Conservation (phyloP, 2,113 vertebrate genomes). For the Scortum barcoo region DNA sequence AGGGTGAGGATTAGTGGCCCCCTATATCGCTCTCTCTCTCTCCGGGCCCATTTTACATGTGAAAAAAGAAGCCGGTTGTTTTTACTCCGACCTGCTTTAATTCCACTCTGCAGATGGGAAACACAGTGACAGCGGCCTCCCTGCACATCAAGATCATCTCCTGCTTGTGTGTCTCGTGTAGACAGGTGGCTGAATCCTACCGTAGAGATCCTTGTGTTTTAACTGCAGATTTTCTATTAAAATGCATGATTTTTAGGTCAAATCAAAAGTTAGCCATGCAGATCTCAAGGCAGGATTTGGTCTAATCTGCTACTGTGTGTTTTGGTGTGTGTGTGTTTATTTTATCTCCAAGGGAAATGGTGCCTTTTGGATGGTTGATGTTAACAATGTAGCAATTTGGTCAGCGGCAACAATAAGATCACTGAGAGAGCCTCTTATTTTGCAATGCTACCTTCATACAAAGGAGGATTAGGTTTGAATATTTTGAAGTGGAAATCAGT, state of each 20-base stretch:
- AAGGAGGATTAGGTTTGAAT: slow-evolving; percentile 13
- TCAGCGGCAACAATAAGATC: slow-evolving; percentile 1
- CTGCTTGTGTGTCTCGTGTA: slow-evolving; percentile 23
- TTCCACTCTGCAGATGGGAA: slow-evolving; percentile 51
- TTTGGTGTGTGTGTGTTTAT: not conserved
- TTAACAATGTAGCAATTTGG: slow-evolving; percentile 44
- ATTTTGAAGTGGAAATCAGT: slow-evolving; percentile 8
- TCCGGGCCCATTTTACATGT: slow-evolving; percentile 7
- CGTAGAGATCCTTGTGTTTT: slow-evolving; percentile 42
- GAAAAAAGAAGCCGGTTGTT: slow-evolving; percentile 17
- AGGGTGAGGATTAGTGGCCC: slow-evolving; percentile 38
- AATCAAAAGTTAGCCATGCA: slow-evolving; percentile 55
- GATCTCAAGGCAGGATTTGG: slow-evolving; percentile 58
- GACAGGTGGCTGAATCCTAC: slow-evolving; percentile 49
- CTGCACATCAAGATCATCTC: slow-evolving; percentile 19
- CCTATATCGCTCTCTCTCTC: no score
- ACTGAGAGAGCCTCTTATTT: slow-evolving; percentile 17
- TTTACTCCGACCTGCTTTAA: slow-evolving; percentile 28
- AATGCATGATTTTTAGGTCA: slow-evolving; percentile 71
- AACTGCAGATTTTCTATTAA: slow-evolving; percentile 61
- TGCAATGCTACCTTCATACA: not conserved
- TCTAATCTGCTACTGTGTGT: slow-evolving; percentile 18
- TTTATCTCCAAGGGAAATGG: slow-evolving; percentile 48
- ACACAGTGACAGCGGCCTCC: slow-evolving; percentile 32
- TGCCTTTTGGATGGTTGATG: slow-evolving; percentile 69